Conservation (phyloP, 1,140 invertebrate species). For the Bombus superbus region DNA sequence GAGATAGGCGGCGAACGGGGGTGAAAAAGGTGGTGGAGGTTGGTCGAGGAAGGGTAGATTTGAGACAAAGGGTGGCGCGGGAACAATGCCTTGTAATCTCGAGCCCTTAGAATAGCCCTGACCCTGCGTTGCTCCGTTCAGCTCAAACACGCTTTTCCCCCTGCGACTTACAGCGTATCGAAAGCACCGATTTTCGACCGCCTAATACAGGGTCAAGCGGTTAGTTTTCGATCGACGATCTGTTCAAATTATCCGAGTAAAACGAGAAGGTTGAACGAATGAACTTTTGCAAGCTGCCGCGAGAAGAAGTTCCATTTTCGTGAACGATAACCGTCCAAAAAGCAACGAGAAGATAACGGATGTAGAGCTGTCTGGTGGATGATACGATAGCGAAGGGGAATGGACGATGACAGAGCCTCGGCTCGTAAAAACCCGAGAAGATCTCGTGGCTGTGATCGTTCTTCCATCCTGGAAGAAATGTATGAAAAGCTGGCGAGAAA, state of each 20-base stretch:
- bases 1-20: conserved; percentile 57
- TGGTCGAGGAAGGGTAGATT: conserved; percentile 68
- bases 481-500: conserved; percentile 52
- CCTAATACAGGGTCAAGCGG: conserved; percentile 7
- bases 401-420: background rate
- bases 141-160: conserved; percentile 57
- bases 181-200: conserved; percentile 53
- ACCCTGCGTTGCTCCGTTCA: conserved; percentile 66
- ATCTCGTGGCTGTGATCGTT: conserved; percentile 51
- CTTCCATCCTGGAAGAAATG: conserved; percentile 34
- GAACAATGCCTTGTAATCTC: conserved; percentile 83
- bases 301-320: conserved; percentile 71
- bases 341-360: conserved; percentile 51
- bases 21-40: conserved; percentile 46
- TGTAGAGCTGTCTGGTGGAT: conserved; percentile 5
- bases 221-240: conserved; percentile 44
- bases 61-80: conserved; percentile 79
- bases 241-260: conserved; percentile 53
- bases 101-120: conserved; percentile 78
- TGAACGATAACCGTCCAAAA: conserved; percentile 45
- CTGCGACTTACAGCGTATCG: conserved; percentile 47
- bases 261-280: conserved; percentile 75
- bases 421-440: conserved; percentile 62
- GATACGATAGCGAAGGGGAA: conserved; percentile 23
- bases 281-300: conserved; percentile 72